Evolutionary conservation across 2,888 invertebrate species (phyloP).

Genomic region (Aplocera efformata): DNA sequence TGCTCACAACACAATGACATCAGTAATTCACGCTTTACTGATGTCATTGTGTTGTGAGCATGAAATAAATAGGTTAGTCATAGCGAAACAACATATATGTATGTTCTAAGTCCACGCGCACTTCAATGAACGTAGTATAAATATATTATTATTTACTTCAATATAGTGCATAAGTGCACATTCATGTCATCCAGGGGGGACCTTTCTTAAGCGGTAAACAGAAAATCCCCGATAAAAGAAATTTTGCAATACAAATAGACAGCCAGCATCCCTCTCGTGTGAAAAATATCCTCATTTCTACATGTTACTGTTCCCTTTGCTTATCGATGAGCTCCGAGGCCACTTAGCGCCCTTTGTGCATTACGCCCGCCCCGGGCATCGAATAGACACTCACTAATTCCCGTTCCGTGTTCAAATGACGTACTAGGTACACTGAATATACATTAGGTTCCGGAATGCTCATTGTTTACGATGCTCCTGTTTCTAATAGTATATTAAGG

Average conservation of each 20-base stretch:
- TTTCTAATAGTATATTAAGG: no score
- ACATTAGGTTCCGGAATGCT: conserved; percentile 16
- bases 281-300: conserved; percentile 27
- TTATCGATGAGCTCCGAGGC: conserved; percentile 50
- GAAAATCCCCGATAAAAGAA: conserved; percentile 14
- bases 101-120: no score
- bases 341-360: conserved; percentile 68
- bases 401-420: conserved; percentile 26
- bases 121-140: no score
- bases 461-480: conserved; percentile 1
- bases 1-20: no score
- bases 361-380: conserved; percentile 47
- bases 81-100: no score
- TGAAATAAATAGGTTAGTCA: no score
- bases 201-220: conserved; percentile 6
- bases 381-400: conserved; percentile 28
- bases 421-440: conserved; percentile 21
- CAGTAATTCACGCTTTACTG: no score
- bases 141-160: no score
- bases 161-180: background rate
- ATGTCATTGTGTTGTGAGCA: no score
- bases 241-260: conserved; percentile 15
- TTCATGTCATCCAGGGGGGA: conserved; percentile 6
- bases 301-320: conserved; percentile 46
- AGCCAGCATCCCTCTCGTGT: conserved; percentile 22